Evolutionary conservation across 2,797 vertebrate species (phyloP), one percentile per base, ranked within the genome.

Genomic region (Acipenser ruthenus): DNA sequence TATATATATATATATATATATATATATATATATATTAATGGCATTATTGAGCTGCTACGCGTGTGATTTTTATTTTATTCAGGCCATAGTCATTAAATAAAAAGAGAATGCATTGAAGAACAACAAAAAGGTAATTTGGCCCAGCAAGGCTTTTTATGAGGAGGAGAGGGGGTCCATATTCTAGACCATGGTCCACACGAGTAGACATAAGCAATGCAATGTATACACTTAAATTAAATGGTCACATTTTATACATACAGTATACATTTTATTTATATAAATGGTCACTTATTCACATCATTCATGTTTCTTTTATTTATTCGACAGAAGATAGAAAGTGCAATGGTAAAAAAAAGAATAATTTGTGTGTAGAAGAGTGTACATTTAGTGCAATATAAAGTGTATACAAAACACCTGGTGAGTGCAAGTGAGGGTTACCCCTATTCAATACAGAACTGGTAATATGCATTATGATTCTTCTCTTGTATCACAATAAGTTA

Each of bases 1-100:
- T 75, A 84, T 88, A 84, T 83, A 84, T 78, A 67, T 53, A 82
- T 87, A 86, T 84, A 84, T 79, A 83, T 75, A 84, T 88, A 84
- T 83, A 84, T 75, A 12, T 1, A 4, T 82, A 78, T 81, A 76
- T 82, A 85, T 18, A 18, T 18, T 37, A 37, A 37, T 37, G 23
- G 23, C 23, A 3, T 37, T 37, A 37, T 37, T 37, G 23, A 1
- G 23, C 23, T 37, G 23, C 23, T 37, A 37, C 23, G 23, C 23
- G 23, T 37, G 23, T 37, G 23, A 37, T 37, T 37, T 37, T 37
- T 37, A 37, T 37, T 37, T 37, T 37, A 37, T 37, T 37, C 23
- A 37, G 23, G 23, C 23, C 2, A 23, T 23, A 37, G 4, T 37
- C 23, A 37, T 37, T 37, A 37, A 37, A 37, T 37, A 37, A 37